Percentiles rank a stretch among this genome's conserved stretches.
These are phyloP conservation scores for Sebastes trivittatus DNA, from an alignment of 2,797 vertebrate species.

Conservation along the genomic window DNA sequence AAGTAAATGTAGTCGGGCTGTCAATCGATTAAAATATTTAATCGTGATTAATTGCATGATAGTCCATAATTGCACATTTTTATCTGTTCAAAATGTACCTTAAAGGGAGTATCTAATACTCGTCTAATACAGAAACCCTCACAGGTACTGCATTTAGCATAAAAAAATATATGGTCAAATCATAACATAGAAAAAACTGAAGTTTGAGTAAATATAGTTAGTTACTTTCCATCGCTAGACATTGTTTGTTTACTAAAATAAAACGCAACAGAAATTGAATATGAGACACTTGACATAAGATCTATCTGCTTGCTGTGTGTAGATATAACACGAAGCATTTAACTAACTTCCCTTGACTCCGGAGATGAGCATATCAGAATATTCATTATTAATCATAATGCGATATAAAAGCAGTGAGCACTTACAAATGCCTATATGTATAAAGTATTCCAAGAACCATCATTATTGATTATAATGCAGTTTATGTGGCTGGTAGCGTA, in stretches of 20 bases:
- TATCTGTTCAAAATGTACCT: too few relatives aligned
- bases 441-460: conserved; percentile 34
- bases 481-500: conserved; percentile 35
- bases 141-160: too few relatives aligned
- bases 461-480: conserved; percentile 66
- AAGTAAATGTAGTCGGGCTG: too few relatives aligned
- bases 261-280: neutral
- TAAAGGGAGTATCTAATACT: too few relatives aligned
- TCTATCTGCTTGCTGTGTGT: neutral
- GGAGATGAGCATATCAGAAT: conserved; percentile 4
- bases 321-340: conserved; percentile 11
- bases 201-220: neutral
- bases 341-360: conserved; percentile 15
- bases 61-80: too few relatives aligned
- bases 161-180: neutral
- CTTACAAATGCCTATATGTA: conserved; percentile 9
- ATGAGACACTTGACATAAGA: neutral
- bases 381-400: conserved; percentile 66
- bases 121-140: too few relatives aligned
- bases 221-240: neutral
- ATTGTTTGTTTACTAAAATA: neutral
- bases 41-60: too few relatives aligned
- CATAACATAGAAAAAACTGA: too few relatives aligned
- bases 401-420: conserved; percentile 25
- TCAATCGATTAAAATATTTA: too few relatives aligned